Evolutionary conservation across 2,113 vertebrate genomes (phyloP).

Genomic region (Trematocara marginatum): DNA sequence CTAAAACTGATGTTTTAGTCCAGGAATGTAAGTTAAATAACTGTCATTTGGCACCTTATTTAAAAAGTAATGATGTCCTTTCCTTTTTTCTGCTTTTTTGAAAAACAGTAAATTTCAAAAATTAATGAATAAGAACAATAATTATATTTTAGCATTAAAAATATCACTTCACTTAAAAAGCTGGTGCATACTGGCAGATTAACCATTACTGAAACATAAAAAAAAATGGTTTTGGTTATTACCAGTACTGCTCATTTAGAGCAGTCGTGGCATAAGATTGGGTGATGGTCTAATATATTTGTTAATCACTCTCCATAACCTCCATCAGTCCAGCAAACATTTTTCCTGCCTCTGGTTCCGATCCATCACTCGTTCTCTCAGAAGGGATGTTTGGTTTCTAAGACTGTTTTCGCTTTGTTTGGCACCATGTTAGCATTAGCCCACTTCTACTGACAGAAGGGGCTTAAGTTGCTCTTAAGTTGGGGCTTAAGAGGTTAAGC

Average conservation of each 20-base stretch:
- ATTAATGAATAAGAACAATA: background rate
- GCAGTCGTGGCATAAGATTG: background rate
- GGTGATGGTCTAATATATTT: background rate
- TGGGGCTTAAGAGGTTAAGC: background rate
- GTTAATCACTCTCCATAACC: background rate
- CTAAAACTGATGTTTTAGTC: background rate
- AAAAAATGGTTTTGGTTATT: background rate
- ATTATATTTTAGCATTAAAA: background rate
- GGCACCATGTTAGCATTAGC: background rate
- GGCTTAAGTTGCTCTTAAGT: too few species aligned
- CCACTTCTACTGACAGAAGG: background rate
- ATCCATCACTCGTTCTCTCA: background rate
- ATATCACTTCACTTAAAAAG: background rate
- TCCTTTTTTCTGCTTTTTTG: background rate
- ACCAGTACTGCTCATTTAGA: background rate
- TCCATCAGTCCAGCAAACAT: background rate
- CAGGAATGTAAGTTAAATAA: background rate
- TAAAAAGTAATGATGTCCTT: background rate
- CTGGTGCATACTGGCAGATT: background rate
- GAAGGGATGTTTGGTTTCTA: background rate
- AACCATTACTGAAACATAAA: background rate
- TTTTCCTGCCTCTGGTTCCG: background rate
- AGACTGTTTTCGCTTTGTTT: background rate
- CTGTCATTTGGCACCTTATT: background rate
- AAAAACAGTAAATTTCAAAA: background rate